These are phyloP conservation scores for Athrips mouffetella DNA, from an alignment of 2,888 invertebrate genomes.

Conservation along the genomic window DNA sequence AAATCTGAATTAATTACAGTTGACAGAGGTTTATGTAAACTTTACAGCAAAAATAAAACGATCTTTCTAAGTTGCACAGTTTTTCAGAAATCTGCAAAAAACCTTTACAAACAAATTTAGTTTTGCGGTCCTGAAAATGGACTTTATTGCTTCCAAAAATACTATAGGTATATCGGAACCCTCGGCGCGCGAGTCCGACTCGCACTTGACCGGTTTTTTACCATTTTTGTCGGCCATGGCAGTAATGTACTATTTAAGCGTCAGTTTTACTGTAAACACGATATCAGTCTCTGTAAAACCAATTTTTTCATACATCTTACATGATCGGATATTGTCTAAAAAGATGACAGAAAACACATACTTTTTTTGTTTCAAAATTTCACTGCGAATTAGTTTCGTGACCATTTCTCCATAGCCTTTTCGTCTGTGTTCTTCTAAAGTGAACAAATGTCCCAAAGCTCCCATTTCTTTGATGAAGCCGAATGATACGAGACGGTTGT, in stretches of 20 bases:
- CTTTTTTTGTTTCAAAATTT: slow-evolving; percentile 26
- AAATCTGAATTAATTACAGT: too few relatives aligned
- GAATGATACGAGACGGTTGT: slow-evolving; percentile 42
- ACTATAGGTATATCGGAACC: too few relatives aligned
- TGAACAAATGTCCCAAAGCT: slow-evolving; percentile 47
- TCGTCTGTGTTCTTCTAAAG: slow-evolving; percentile 41
- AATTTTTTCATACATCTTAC: slow-evolving; percentile 34
- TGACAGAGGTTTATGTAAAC: too few relatives aligned
- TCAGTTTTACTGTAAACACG: slow-evolving; percentile 5
- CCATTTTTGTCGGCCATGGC: neutral
- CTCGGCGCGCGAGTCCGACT: too few relatives aligned
- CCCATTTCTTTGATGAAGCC: slow-evolving; percentile 47
- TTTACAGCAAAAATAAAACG: too few relatives aligned
- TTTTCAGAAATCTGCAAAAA: too few relatives aligned
- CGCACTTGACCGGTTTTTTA: too few relatives aligned
- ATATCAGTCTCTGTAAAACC: slow-evolving; percentile 24
- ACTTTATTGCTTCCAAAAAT: too few relatives aligned
- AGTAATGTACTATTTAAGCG: too few relatives aligned
- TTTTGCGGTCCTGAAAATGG: too few relatives aligned
- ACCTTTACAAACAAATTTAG: too few relatives aligned
- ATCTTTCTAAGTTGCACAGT: too few relatives aligned
- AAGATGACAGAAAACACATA: slow-evolving; percentile 33
- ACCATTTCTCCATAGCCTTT: slow-evolving; percentile 19
- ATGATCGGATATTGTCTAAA: slow-evolving; percentile 29
- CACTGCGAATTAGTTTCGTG: slow-evolving; percentile 34